Base-by-base conservation (phyloP, 1,140 invertebrate species). In the Maniola jurtina region DNA sequence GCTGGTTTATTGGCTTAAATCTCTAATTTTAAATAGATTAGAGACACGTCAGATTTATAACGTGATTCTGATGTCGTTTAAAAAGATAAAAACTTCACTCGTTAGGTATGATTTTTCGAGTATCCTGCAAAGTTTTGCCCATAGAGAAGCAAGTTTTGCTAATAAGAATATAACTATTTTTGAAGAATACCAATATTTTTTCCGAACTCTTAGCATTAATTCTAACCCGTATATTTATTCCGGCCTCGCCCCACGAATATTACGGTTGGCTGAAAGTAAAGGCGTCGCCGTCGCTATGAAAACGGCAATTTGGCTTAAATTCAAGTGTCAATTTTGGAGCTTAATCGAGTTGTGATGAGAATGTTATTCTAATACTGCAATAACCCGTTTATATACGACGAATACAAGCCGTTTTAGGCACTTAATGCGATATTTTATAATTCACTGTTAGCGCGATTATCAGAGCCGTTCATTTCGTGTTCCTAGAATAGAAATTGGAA, bases 341-440 rank as follows among this genome's bases (percentile, higher is more conserved):
- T 63, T 68, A 62, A 68, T 68, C 61, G 60, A 68, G 16, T 68
- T 68, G 60, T 50, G 66, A 68, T 68, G 61, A 68, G 54, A 68
- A 63, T 68, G 61, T 59, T 61, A 68, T 52, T 63, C 66, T 62
- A 52, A 52, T 52, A 61, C 40, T 14, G 57, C 45, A 42, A n/a
- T 65, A 57, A 65, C 47, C 62, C 25, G 56, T 52, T 57, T 52
- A 52, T 52, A 52, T 52, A 25, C 48, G 48, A 52, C 48, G 14
- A 25, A 52, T 25, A 52, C 48, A 52, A 52, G 10, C 48, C 48
- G 16, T 52, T 52, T n/a, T 16, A 25, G 48, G 8, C 5, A 14
- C 5, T 52, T 52, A 52, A 16, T 52, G 14, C 48, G 48, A 16
- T 52, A 52, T 52, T 52, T 45, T 45, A 13, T 45, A 45, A 45